A percentile compares a stretch with the other conserved stretches of the same genome.
These are phyloP conservation scores for Trachelus iudaicus DNA, from an alignment of 2,888 invertebrate species.

Conservation along the genomic window DNA sequence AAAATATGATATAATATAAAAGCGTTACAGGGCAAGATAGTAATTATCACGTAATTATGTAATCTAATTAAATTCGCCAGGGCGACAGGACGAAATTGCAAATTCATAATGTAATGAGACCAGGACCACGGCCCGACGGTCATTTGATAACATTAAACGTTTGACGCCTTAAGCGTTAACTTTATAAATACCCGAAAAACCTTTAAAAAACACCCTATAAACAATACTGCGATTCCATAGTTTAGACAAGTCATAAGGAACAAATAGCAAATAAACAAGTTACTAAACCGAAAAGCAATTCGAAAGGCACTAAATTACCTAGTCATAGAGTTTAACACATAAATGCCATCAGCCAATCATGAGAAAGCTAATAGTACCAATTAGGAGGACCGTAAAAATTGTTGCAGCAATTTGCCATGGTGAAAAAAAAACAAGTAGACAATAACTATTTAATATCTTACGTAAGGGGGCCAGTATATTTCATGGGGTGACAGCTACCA, in stretches of 20 bases:
- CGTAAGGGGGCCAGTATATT: background rate
- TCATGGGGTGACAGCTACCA: background rate
- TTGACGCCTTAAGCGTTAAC: conserved; percentile 19
- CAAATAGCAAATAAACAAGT: background rate
- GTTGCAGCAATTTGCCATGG: background rate
- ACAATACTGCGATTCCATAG: background rate
- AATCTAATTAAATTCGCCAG: conserved; percentile 42
- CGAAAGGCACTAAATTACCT: background rate
- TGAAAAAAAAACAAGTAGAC: background rate
- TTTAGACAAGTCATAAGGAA: background rate
- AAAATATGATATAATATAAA: background rate
- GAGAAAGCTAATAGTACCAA: background rate
- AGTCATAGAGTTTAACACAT: background rate
- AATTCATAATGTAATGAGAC: conserved; percentile 42
- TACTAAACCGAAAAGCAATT: background rate
- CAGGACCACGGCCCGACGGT: conserved; percentile 11
- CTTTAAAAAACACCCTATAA: background rate
- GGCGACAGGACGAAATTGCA: conserved; percentile 41
- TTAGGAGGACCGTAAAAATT: background rate
- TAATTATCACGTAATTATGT: conserved; percentile 47
- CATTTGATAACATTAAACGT: conserved; percentile 23
- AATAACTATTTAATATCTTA: background rate
- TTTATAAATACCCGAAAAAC: background rate
- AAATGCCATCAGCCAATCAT: background rate
- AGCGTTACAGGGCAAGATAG: conserved; percentile 21